Evolutionary conservation across 2,888 invertebrate species (phyloP).

Genomic region (Teleiodes luculella): DNA sequence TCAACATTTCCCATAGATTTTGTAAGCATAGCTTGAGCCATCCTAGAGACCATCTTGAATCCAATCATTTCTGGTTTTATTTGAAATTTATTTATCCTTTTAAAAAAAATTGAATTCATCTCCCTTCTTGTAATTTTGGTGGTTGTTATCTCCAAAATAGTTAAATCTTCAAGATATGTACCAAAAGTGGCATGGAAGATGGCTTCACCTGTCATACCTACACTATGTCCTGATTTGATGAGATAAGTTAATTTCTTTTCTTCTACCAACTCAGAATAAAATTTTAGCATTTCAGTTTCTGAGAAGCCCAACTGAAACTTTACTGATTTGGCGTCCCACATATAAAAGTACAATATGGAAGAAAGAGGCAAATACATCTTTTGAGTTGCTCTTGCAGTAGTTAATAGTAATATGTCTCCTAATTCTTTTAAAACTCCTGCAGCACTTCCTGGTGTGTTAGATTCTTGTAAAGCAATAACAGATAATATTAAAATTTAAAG

Average conservation of each 20-base stretch:
- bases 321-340: not conserved
- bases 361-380: conserved; percentile 25
- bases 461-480: no score
- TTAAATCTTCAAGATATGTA: conserved; percentile 22
- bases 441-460: conserved; percentile 23
- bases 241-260: conserved; percentile 15
- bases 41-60: not conserved
- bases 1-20: not conserved
- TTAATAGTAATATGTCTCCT: conserved; percentile 27
- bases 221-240: conserved; percentile 19
- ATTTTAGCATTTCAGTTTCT: conserved; percentile 15
- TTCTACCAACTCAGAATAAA: not conserved
- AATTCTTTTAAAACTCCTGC: conserved; percentile 30
- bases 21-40: not conserved
- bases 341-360: not conserved
- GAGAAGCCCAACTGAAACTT: not conserved
- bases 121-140: conserved; percentile 10
- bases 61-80: not conserved
- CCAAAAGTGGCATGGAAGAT: conserved; percentile 27
- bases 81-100: not conserved
- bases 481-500: no score
- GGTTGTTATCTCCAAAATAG: conserved; percentile 12
- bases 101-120: not conserved
- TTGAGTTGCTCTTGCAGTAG: conserved; percentile 27
- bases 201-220: conserved; percentile 22